Evolutionary conservation across 2,888 invertebrate species (phyloP).

Genomic region (Erannis defoliaria): DNA sequence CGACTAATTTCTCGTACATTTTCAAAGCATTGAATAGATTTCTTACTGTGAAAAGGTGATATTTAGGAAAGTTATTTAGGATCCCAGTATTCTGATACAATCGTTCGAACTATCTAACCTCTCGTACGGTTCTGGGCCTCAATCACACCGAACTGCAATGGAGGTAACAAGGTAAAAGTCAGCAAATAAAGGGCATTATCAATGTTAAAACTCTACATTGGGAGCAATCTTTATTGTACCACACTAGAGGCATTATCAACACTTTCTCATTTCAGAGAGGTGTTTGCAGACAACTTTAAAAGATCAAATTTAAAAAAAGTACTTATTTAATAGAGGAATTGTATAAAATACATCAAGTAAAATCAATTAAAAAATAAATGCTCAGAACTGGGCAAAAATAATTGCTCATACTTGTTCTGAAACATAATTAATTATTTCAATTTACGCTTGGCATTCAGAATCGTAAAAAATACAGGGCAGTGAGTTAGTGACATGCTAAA

Average conservation of each 20-base stretch:
- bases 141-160: constrained; percentile 32
- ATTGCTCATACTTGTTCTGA: background rate
- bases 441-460: background rate
- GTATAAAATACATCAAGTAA: too few relatives aligned
- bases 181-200: too few relatives aligned
- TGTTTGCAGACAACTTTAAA: background rate
- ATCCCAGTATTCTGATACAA: constrained; percentile 34
- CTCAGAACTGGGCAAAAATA: too few relatives aligned
- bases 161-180: background rate
- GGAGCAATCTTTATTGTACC: too few relatives aligned
- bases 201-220: too few relatives aligned
- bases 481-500: constrained; percentile 24
- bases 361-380: too few relatives aligned
- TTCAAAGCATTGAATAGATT: background rate
- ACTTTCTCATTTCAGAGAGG: too few relatives aligned
- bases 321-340: too few relatives aligned
- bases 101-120: constrained; percentile 44
- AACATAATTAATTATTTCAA: background rate
- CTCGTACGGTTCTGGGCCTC: constrained; percentile 33
- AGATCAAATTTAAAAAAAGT: too few relatives aligned
- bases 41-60: constrained; percentile 23
- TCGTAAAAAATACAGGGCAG: background rate
- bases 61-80: constrained; percentile 12
- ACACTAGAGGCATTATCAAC: too few relatives aligned
- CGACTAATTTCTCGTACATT: background rate